Conservation (phyloP, 2,888 invertebrate species). For the Dryadula phaetusa region DNA sequence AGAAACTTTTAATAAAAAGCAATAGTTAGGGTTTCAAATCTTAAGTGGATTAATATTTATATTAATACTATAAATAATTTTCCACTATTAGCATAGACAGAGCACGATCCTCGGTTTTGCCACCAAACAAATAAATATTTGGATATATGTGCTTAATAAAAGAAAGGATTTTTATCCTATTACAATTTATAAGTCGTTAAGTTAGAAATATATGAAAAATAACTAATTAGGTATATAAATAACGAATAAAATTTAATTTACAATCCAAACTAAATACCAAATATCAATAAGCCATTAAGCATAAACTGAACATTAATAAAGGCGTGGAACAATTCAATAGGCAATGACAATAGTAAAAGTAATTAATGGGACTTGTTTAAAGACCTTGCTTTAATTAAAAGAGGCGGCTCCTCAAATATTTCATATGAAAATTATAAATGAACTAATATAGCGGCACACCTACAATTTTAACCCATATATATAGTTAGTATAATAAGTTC, state of each 20-base stretch:
- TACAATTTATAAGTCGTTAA: too few relatives aligned
- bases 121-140: too few relatives aligned
- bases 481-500: background rate
- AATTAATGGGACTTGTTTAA: slow-evolving; percentile 51
- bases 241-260: slow-evolving; percentile 38
- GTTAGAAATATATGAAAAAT: background rate
- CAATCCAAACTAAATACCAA: background rate
- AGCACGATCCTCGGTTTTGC: too few relatives aligned
- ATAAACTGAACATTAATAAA: slow-evolving; percentile 32
- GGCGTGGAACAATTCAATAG: slow-evolving; percentile 32
- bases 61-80: too few relatives aligned
- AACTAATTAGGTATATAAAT: background rate
- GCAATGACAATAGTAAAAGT: slow-evolving; percentile 44
- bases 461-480: background rate
- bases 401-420: slow-evolving; percentile 45
- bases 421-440: slow-evolving; percentile 32
- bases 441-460: background rate
- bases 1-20: too few relatives aligned
- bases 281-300: slow-evolving; percentile 17
- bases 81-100: too few relatives aligned
- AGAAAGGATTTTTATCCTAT: too few relatives aligned
- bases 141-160: too few relatives aligned
- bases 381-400: slow-evolving; percentile 53
- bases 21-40: too few relatives aligned
- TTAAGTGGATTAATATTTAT: too few relatives aligned